phyloP scores from a whole-genome alignment of 1,140 invertebrate species.

The Drosophila suzukii region DNA sequence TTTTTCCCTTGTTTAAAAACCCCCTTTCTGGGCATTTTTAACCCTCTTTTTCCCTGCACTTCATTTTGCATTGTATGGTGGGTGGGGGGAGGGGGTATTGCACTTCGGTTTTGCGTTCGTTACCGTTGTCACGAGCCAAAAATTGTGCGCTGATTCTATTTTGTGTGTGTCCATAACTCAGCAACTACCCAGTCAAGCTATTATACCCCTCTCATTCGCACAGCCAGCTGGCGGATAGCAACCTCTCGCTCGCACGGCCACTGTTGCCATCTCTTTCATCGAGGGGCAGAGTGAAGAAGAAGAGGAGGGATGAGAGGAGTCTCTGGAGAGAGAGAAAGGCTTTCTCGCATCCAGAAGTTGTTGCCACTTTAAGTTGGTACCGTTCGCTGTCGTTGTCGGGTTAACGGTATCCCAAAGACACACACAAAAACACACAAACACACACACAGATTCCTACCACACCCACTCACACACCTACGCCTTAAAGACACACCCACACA shows the following conservation, averaged over 20 bases:
- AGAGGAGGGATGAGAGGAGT: background rate
- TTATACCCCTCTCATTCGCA: background rate
- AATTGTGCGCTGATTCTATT: slow-evolving; percentile 51
- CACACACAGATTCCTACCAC: background rate
- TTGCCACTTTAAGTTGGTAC: slow-evolving; percentile 39
- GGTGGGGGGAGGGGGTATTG: background rate
- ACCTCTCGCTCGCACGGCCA: slow-evolving; percentile 8
- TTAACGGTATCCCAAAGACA: slow-evolving; percentile 27
- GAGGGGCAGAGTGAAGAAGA: background rate
- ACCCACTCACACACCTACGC: background rate
- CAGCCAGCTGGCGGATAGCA: background rate
- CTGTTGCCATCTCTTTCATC: slow-evolving; percentile 28
- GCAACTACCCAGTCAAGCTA: slow-evolving; percentile 6
- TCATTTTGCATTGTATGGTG: background rate
- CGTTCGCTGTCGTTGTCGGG: slow-evolving; percentile 34
- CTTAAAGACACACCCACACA: background rate
- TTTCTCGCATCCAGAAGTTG: slow-evolving; percentile 29
- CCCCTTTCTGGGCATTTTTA: background rate
- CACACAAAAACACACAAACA: background rate
- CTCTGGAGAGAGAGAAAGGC: slow-evolving; percentile 27
- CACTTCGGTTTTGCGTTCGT: slow-evolving; percentile 26
- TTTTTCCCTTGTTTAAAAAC: background rate
- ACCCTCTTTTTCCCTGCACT: background rate
- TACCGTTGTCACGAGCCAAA: slow-evolving; percentile 47
- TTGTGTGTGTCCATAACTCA: slow-evolving; percentile 46